Evolutionary conservation across 2,113 vertebrate species (phyloP).

Genomic region (Bubo scandiacus): DNA sequence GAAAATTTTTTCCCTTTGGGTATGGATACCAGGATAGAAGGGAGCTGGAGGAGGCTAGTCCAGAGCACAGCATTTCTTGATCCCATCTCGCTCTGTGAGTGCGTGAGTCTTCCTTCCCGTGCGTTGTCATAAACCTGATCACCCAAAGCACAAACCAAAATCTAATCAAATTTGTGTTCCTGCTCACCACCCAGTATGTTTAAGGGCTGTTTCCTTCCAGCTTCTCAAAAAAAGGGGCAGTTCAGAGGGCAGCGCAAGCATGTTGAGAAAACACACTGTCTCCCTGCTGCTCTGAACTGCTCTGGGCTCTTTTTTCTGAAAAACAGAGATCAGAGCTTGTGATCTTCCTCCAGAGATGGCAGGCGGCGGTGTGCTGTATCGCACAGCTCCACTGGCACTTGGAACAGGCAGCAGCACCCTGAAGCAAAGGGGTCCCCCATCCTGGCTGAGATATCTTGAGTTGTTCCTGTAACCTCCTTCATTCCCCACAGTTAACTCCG

Average conservation of each 20-base stretch:
- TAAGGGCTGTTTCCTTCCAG: neutral
- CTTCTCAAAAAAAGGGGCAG: no score
- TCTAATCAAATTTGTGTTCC: neutral
- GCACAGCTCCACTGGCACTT: rapidly evolving
- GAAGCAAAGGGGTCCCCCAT: rapidly evolving
- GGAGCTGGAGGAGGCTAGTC: neutral
- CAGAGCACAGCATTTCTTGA: neutral
- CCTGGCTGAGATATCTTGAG: neutral
- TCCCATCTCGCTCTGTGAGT: neutral
- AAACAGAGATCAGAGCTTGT: neutral
- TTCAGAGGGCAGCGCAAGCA: neutral
- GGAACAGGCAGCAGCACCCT: neutral
- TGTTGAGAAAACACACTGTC: rapidly evolving
- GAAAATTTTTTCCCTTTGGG: neutral
- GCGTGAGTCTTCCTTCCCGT: neutral
- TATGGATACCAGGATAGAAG: neutral
- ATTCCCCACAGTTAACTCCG: neutral
- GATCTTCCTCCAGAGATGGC: neutral
- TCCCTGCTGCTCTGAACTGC: neutral
- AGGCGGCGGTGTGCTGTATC: neutral
- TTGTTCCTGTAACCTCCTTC: neutral
- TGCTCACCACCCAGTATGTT: neutral
- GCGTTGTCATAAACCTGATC: rapidly evolving
- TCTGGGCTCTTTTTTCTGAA: neutral
- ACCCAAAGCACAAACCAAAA: neutral